A percentile compares a stretch with the other conserved stretches of the same genome.
Conservation (phyloP, 2,797 vertebrate genomes). For the Clarias platycephalus region DNA sequence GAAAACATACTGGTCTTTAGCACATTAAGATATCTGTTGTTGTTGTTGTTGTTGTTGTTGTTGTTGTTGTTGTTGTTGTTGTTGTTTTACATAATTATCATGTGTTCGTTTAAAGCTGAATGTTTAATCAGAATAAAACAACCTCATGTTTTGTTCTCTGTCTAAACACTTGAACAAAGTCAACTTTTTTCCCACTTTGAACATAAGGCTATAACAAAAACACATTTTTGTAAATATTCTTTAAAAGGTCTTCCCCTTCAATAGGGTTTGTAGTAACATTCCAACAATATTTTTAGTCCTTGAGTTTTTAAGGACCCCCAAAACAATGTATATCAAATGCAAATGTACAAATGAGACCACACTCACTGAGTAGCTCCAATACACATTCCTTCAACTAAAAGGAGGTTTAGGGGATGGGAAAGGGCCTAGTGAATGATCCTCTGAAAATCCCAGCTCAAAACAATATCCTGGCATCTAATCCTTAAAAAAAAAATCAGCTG, state of each 20-base stretch:
- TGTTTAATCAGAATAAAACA: background rate
- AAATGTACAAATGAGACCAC: constrained; percentile 25
- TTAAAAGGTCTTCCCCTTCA: background rate
- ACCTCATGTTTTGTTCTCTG: background rate
- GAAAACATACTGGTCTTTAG: background rate
- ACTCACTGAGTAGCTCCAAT: constrained; percentile 21
- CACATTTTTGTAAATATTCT: background rate
- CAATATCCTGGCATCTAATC: constrained; percentile 29
- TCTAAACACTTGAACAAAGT: background rate
- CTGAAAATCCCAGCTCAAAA: constrained; percentile 12
- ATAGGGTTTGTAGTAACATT: background rate
- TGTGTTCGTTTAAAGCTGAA: background rate
- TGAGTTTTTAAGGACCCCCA: background rate
- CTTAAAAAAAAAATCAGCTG: constrained; percentile 17
- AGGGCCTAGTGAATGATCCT: constrained; percentile 23
- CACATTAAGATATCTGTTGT: background rate
- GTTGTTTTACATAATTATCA: background rate
- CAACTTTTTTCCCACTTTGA: background rate
- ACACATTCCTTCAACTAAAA: constrained; percentile 30
- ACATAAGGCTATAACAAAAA: background rate
- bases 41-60: too few species aligned
- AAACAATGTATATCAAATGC: constrained; percentile 4
- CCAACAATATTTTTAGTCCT: background rate
- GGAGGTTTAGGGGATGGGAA: constrained; percentile 18
- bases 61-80: background rate